A percentile compares a stretch with the other conserved stretches of the same genome.
These are phyloP conservation scores for Ectropis grisescens DNA, from an alignment of 1,140 invertebrate genomes.

Conservation along the genomic window DNA sequence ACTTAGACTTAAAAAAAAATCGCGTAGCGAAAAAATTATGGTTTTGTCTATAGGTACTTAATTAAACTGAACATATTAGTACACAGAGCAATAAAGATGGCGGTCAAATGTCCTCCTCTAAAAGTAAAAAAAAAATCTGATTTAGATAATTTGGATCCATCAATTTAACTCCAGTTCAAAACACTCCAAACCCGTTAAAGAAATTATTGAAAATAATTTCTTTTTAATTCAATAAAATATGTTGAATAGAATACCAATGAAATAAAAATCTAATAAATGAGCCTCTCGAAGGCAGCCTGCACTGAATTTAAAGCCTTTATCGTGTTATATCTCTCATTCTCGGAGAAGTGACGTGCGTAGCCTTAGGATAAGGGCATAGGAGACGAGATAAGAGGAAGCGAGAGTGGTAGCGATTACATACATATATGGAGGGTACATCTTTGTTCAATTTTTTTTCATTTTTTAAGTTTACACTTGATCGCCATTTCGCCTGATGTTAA, in stretches of 20 bases:
- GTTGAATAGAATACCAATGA: constrained; percentile 13
- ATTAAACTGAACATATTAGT: no score
- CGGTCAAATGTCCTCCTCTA: not conserved
- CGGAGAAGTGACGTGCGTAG: constrained; percentile 28
- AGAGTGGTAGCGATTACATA: constrained; percentile 1
- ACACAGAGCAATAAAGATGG: not conserved
- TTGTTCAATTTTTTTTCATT: no score
- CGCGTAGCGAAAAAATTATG: no score
- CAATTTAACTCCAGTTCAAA: not conserved
- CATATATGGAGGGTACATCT: no score
- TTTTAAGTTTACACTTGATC: no score
- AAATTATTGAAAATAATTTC: no score
- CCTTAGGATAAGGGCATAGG: constrained; percentile 3
- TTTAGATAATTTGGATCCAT: not conserved
- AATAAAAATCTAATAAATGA: constrained; percentile 42
- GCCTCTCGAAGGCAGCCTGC: constrained; percentile 28
- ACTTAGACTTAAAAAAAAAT: no score
- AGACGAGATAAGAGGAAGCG: no score
- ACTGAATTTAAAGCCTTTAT: constrained; percentile 47
- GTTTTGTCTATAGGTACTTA: no score
- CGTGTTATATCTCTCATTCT: constrained; percentile 26
- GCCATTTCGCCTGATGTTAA: no score
- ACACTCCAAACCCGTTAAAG: no score
- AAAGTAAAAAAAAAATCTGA: not conserved
- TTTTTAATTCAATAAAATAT: constrained; percentile 2